Conservation (phyloP, 2,113 vertebrate genomes). For the Scomber scombrus region DNA sequence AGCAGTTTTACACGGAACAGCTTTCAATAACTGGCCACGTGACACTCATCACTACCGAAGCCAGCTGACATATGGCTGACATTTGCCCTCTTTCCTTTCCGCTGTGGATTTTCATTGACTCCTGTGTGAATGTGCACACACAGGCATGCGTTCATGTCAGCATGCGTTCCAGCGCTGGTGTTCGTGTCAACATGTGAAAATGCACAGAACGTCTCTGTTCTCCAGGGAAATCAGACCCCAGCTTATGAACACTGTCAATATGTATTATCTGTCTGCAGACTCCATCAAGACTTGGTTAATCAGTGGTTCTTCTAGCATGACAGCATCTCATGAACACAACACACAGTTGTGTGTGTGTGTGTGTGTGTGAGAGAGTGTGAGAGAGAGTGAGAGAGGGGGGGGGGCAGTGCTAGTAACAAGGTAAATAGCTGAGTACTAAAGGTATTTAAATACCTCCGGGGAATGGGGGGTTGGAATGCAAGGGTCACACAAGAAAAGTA, state of each 20-base stretch:
- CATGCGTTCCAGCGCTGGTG: conserved; percentile 37
- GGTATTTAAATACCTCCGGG: conserved; percentile 67
- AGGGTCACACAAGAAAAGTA: conserved; percentile 45
- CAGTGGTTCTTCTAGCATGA: conserved; percentile 5
- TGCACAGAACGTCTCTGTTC: conserved; percentile 47
- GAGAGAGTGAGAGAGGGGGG: not conserved
- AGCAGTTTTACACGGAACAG: conserved; percentile 50
- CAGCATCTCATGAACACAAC: conserved; percentile 18
- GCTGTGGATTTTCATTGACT: conserved; percentile 53
- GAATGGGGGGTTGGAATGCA: conserved; percentile 64
- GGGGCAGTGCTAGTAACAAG: conserved; percentile 26
- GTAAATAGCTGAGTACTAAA: conserved; percentile 63
- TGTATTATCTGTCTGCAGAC: conserved; percentile 23
- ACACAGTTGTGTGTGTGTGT: conserved; percentile 11
- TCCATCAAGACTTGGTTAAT: conserved; percentile 18
- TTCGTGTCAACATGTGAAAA: conserved; percentile 59
- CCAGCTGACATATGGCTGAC: conserved; percentile 67
- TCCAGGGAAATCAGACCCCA: conserved; percentile 48
- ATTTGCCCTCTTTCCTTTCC: conserved; percentile 52
- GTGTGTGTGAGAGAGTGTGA: not conserved
- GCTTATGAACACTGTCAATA: conserved; percentile 13
- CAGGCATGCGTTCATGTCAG: conserved; percentile 41
- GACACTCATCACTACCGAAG: conserved; percentile 58
- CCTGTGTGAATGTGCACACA: conserved; percentile 62
- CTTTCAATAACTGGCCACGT: conserved; percentile 57